Evolutionary conservation across 2,797 vertebrate species (phyloP).

Genomic region (Platyrinchus mystaceus): DNA sequence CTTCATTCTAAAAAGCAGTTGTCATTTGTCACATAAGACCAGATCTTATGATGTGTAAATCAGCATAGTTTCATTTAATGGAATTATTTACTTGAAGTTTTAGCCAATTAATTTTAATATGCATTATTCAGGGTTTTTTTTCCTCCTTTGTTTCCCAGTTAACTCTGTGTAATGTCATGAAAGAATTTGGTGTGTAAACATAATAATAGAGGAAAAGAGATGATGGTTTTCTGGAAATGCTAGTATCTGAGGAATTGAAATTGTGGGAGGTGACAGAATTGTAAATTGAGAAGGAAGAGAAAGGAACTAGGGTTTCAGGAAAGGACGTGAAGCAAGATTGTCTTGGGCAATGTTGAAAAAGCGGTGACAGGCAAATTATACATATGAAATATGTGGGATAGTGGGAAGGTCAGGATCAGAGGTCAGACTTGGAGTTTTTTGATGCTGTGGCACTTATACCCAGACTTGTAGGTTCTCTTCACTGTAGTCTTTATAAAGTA

Average conservation of each 20-base stretch:
- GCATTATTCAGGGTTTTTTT: not conserved
- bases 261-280: not conserved
- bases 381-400: not conserved
- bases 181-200: not conserved
- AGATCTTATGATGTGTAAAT: rapidly evolving
- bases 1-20: not conserved
- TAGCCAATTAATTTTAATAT: not conserved
- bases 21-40: not conserved
- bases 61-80: not conserved
- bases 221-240: not conserved
- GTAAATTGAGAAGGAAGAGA: not conserved
- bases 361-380: not conserved
- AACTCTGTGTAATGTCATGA: not conserved
- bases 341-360: not conserved
- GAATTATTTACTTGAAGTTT: not conserved
- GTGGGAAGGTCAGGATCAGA: not conserved
- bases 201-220: not conserved
- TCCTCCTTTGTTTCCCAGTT: not conserved
- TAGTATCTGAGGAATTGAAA: not conserved
- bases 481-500: not conserved
- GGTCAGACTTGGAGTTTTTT: not conserved
- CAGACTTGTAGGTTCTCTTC: not conserved
- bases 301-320: not conserved
- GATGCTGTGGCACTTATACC: not conserved
- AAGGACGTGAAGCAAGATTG: not conserved